Evolutionary conservation across 2,888 invertebrate species (phyloP), one percentile per base, ranked within the genome.

Genomic region (Julus scanicus): DNA sequence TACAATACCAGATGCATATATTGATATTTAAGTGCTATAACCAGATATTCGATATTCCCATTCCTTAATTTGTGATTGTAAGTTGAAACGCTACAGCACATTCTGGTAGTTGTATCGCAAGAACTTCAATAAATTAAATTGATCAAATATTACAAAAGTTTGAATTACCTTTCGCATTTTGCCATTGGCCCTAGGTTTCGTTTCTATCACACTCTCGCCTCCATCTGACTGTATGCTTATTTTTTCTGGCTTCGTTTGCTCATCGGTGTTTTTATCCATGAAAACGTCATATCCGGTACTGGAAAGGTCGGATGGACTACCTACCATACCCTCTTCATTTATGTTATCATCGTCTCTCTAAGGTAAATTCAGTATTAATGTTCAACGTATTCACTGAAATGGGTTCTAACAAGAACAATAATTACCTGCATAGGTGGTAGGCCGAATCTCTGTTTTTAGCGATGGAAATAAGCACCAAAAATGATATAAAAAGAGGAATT

Each of bases 271-370:
- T 91, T 96, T 96, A 91, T 96, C 97, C 92, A 97, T 97, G 91
- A 96, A 96, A 90, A 97, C 97, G 57, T 89, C 87, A 94, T 97
- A 97, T 93, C 97, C 97, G 92, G 96, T 96, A 92, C 96, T 97
- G 89, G 98, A 98, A 93, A 95, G 96, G 92, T 96, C 97, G 90
- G 98, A 97, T 86, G 97, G 97, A 88, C 97, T 97, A 93, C 97
- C 97, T 90, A 96, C 96, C 91, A 96, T 94, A 63, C 89, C 88
- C 13, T 89, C 89, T 44, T 86, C 53, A 13, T 80, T 88, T 40
- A 89, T 89, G 89, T 89, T 89, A 71, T 88, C 89, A 17, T 85
- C 85, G n/a, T 88, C 89, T 17, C 88, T 89, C 29, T 89, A 40
- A 13, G 17, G 48, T 20, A 3, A 37, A 57, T 57, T 11, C 13